Base-by-base conservation (phyloP, 1,140 invertebrate species). In the Zaprionus gabonicus region DNA sequence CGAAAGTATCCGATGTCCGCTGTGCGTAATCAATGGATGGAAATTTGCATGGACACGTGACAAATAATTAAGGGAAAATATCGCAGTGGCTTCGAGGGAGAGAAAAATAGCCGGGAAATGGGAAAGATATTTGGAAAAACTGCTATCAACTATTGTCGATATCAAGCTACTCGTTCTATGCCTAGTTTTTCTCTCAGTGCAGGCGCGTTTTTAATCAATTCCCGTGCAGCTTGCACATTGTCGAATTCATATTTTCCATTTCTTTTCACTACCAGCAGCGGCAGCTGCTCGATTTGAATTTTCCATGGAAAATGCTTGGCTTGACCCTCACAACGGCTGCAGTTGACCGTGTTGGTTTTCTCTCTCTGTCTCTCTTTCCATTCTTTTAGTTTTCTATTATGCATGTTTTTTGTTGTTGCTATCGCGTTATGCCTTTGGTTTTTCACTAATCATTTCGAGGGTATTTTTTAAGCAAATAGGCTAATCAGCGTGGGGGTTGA, bases 1-100 rank as follows among this genome's bases (percentile, higher is more conserved):
- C 20, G 68, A 81, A 80, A 76, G 81, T 88, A 88, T 87, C 84
- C 59, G 70, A 88, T 87, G 55, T 90, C 84, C 77, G 53, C 23
- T 57, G 56, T 56, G 51, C 65, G 78, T 84, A 84, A 88, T 91
- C 84, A 91, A 87, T 80, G 81, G 76, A 73, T 76, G 62, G 69
- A 88, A 91, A 91, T 91, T 91, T 91, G 87, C 87, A 91, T 91
- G 87, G 88, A 85, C 88, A 91, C 88, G 88, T 91, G 88, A 91
- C 88, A 91, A 91, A 91, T 91, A 91, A 91, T 91, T 91, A 91
- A 77, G 70, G 73, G 68, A 46, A 55, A 62, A 72, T 49, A 36
- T 20, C 23, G 44, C 25, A 46, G 4, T 9, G 71, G 36, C 27
- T 1, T 12, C 34, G 49, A 63, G 49, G 49, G 71, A 64, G 44